A percentile compares a stretch with the other conserved stretches of the same genome.
Conservation (phyloP, 1,140 invertebrate species). For the Drosophila murphyi region DNA sequence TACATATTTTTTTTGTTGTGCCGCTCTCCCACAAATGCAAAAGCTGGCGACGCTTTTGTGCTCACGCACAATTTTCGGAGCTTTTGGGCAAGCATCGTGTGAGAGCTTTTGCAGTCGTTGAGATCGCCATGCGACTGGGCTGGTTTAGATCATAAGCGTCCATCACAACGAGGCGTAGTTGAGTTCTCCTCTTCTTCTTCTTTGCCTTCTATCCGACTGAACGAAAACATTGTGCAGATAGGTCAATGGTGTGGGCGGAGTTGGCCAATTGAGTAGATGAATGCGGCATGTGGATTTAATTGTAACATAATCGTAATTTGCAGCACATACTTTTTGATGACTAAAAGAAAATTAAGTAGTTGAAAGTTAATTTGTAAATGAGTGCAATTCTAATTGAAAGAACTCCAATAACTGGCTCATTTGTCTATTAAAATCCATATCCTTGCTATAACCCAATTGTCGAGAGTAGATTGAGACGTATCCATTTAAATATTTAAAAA, state of each 20-base stretch:
- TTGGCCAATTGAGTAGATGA: neutral
- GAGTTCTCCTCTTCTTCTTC: neutral
- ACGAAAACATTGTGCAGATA: constrained; percentile 13
- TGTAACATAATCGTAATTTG: no score
- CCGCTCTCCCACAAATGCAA: constrained; percentile 13
- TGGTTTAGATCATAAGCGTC: neutral
- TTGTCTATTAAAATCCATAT: no score
- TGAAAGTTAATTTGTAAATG: no score
- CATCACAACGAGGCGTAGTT: neutral
- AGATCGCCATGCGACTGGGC: constrained; percentile 17
- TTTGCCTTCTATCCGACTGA: neutral
- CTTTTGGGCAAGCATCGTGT: constrained; percentile 9
- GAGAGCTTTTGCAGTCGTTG: constrained; percentile 29
- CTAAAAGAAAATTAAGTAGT: no score
- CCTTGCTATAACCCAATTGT: no score
- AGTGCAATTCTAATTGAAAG: no score
- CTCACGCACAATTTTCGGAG: constrained; percentile 26
- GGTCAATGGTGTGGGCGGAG: neutral
- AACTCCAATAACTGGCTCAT: no score
- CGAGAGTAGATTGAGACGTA: no score
- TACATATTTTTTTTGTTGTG: constrained; percentile 19
- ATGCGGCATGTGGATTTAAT: neutral
- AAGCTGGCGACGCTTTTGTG: constrained; percentile 17
- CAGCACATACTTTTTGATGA: no score
- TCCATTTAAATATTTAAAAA: no score